phyloP scores from a whole-genome alignment of 2,797 vertebrate genomes.

The Gymnoscopelus microlampas region DNA sequence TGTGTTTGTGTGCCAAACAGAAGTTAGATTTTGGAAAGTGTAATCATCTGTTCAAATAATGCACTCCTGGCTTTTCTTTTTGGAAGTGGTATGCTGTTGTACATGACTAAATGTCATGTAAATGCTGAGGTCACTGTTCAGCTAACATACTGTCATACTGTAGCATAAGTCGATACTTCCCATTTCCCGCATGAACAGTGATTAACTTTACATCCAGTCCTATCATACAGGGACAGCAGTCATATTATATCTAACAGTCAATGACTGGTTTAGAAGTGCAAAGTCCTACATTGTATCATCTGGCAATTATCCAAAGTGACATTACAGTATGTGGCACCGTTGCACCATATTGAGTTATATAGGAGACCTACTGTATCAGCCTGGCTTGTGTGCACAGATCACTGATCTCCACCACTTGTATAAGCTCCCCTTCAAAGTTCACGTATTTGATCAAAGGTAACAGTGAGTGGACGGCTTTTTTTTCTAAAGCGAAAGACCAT shows the following conservation, averaged over 20 bases:
- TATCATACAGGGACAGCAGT: constrained; percentile 62
- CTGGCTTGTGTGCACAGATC: constrained; percentile 45
- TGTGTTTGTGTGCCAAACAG: too few species aligned
- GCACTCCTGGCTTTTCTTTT: constrained; percentile 9
- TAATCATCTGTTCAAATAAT: constrained; percentile 59
- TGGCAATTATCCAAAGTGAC: constrained; percentile 49
- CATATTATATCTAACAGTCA: constrained; percentile 66
- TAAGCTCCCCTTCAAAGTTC: constrained; percentile 61
- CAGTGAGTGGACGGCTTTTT: constrained; percentile 57
- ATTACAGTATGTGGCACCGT: constrained; percentile 18
- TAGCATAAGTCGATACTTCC: constrained; percentile 49
- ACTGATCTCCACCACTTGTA: constrained; percentile 54
- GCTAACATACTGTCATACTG: constrained; percentile 21
- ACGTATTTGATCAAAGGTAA: constrained; percentile 68
- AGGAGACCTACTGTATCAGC: constrained; percentile 29
- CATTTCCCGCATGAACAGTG: constrained; percentile 23
- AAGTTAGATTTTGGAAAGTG: constrained; percentile 52
- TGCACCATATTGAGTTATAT: constrained; percentile 52
- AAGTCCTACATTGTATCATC: constrained; percentile 16
- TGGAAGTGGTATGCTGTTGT: constrained; percentile 40
- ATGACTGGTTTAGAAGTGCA: constrained; percentile 53
- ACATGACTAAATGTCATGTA: constrained; percentile 52
- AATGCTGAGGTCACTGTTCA: constrained; percentile 36
- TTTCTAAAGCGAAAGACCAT: constrained; percentile 55
- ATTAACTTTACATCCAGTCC: constrained; percentile 57